phyloP scores from a whole-genome alignment of 2,113 vertebrate species.

The Synchiropus splendidus region DNA sequence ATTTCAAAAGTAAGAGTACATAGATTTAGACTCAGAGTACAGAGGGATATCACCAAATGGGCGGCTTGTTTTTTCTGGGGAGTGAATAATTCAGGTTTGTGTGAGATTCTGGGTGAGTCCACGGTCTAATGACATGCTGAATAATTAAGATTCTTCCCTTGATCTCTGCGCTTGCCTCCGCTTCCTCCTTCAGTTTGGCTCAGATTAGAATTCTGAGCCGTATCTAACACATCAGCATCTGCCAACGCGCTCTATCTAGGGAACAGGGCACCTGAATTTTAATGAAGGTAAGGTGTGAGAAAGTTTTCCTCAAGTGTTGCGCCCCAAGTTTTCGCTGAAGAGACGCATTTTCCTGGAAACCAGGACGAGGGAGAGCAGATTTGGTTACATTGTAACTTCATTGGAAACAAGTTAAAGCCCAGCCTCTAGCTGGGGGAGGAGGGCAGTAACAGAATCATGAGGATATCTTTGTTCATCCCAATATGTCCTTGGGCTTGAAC shows the following conservation, averaged over 20 bases:
- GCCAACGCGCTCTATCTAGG: not conserved
- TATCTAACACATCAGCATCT: not conserved
- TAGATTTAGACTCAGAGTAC: not conserved
- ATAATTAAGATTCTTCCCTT: not conserved
- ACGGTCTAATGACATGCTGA: slow-evolving; percentile 3
- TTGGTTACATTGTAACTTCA: too few relatives aligned
- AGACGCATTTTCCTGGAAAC: too few relatives aligned
- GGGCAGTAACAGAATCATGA: too few relatives aligned
- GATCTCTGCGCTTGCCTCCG: not conserved
- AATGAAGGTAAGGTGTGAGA: not conserved
- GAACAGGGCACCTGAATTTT: not conserved
- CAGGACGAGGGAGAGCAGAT: too few relatives aligned
- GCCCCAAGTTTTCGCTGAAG: too few relatives aligned
- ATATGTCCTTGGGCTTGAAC: too few relatives aligned
- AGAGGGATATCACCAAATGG: not conserved
- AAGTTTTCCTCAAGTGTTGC: not conserved
- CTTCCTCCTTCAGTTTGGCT: slow-evolving; percentile 7
- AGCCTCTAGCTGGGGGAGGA: too few relatives aligned
- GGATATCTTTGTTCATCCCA: too few relatives aligned
- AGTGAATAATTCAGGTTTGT: not conserved
- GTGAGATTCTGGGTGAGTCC: slow-evolving; percentile 2
- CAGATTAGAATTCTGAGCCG: slow-evolving; percentile 3
- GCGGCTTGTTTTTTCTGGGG: slow-evolving; percentile 1
- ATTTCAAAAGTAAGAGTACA: too few relatives aligned
- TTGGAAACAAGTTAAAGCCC: too few relatives aligned